Percentiles rank a stretch among this genome's conserved stretches.
Evolutionary conservation across 1,140 invertebrate genomes (phyloP).

Genomic region (Berghia stephanieae): DNA sequence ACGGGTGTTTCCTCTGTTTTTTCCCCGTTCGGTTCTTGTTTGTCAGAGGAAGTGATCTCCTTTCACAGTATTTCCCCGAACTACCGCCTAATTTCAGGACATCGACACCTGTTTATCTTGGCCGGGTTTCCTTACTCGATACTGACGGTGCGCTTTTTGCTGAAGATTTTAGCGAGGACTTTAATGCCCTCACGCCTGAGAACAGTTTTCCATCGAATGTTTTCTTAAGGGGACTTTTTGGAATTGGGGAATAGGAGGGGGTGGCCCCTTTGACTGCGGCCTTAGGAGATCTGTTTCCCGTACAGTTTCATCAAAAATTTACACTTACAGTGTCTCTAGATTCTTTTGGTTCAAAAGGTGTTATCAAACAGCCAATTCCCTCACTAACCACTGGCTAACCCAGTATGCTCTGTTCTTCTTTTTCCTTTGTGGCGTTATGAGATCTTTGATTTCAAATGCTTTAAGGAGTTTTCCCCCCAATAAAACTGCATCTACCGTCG

Average conservation of each 20-base stretch:
- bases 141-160: too few species aligned
- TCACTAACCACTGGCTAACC: too few species aligned
- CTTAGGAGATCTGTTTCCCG: slow-evolving; percentile 1
- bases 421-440: slow-evolving; percentile 31
- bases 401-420: slow-evolving; percentile 31
- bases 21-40: too few species aligned
- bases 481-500: slow-evolving; percentile 41
- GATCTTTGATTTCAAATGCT: slow-evolving; percentile 40
- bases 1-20: too few species aligned
- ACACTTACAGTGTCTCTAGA: background rate
- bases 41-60: too few species aligned
- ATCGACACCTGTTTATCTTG: too few species aligned
- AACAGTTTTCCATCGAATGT: background rate
- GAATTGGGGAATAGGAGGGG: too few species aligned
- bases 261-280: background rate
- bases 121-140: too few species aligned
- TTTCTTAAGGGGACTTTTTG: slow-evolving; percentile 7
- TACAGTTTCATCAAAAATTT: background rate
- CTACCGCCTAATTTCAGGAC: too few species aligned
- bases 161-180: slow-evolving; percentile 18
- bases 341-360: slow-evolving; percentile 25
- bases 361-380: slow-evolving; percentile 19
- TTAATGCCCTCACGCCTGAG: background rate
- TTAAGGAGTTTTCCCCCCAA: slow-evolving; percentile 42
- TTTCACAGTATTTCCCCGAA: too few species aligned